A percentile compares a stretch with the other conserved stretches of the same genome.
phyloP scores from a whole-genome alignment of 2,888 invertebrate species.

The Aphodius sticticus region DNA sequence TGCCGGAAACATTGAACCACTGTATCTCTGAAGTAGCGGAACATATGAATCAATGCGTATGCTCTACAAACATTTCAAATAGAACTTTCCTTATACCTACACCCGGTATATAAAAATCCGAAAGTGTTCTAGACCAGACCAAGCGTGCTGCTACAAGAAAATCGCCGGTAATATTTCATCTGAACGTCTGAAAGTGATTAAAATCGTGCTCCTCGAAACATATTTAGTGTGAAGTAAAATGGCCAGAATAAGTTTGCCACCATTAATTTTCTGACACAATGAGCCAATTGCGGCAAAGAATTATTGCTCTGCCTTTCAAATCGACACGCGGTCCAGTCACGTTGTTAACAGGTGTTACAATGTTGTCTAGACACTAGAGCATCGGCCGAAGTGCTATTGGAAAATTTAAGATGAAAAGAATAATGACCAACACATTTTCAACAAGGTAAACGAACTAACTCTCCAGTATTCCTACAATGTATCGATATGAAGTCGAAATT shows the following conservation, averaged over 20 bases:
- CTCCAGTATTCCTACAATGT: neutral
- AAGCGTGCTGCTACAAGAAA: neutral
- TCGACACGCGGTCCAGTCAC: neutral
- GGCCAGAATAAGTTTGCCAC: neutral
- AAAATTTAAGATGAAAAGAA: neutral
- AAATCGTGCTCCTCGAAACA: neutral
- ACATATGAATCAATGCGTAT: too few species aligned
- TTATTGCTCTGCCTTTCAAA: neutral
- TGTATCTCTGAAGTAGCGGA: too few species aligned
- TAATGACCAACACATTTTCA: neutral
- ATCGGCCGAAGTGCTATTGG: neutral
- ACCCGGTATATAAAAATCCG: too few species aligned
- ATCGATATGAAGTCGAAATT: too few species aligned
- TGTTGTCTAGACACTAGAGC: neutral
- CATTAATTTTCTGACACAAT: constrained; percentile 4
- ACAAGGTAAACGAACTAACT: neutral
- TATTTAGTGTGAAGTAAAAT: neutral
- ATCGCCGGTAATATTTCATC: neutral
- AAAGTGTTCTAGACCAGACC: neutral
- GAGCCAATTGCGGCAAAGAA: neutral
- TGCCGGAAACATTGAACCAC: too few species aligned
- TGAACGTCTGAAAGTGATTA: neutral
- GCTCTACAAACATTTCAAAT: too few species aligned
- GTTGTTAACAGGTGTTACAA: neutral
- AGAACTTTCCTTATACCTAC: too few species aligned